phyloP scores from a whole-genome alignment of 92 coral and sea anemone species.

The Micromussa lordhowensis region DNA sequence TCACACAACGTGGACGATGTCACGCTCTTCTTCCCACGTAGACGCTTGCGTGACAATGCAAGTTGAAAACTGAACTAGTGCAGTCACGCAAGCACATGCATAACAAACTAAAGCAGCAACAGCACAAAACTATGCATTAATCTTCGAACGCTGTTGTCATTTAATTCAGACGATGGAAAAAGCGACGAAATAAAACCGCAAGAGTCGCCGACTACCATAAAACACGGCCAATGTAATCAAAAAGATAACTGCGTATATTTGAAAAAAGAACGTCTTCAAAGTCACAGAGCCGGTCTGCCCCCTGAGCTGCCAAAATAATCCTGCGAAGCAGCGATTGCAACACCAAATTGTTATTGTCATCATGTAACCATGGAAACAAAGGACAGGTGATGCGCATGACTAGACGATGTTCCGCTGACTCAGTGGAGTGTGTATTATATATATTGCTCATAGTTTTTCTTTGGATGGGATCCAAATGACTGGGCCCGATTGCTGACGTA shows the following conservation, averaged over 20 bases:
- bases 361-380: constrained; percentile 28
- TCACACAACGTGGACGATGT: not conserved
- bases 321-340: constrained; percentile 21
- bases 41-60: not conserved
- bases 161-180: not conserved
- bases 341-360: constrained; percentile 21
- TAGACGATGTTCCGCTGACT: constrained; percentile 15
- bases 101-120: not conserved
- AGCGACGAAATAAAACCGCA: not conserved
- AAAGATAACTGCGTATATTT: not conserved
- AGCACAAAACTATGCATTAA: not conserved
- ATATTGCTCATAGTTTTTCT: constrained; percentile 78
- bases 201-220: not conserved
- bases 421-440: constrained; percentile 1
- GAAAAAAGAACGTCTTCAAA: constrained; percentile 14
- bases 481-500: constrained; percentile 98
- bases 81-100: not conserved
- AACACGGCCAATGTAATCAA: constrained; percentile 10
- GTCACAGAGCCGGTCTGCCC: not conserved
- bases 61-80: not conserved
- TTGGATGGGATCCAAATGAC: constrained; percentile 99
- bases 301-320: not conserved
- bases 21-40: not conserved
- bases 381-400: constrained; percentile 29
- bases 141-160: not conserved